A percentile compares a stretch with the other conserved stretches of the same genome.
Evolutionary conservation across 1,140 invertebrate genomes (phyloP).

Genomic region (Leptoteleia sp.): DNA sequence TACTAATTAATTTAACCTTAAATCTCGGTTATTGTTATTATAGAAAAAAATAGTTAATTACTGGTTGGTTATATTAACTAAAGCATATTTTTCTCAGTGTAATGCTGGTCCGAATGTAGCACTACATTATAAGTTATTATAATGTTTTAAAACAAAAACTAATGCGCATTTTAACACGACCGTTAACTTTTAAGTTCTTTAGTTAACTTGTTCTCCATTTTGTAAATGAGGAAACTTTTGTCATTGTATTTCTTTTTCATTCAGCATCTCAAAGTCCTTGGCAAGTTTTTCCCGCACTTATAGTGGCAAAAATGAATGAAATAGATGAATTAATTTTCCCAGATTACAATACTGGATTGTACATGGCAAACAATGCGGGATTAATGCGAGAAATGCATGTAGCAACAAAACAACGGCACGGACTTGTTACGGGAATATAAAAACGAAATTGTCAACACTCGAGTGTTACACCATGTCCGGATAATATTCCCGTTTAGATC

Average conservation of each 20-base stretch:
- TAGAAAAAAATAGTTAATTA: no score
- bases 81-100: no score
- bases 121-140: slow-evolving; percentile 7
- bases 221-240: slow-evolving; percentile 54
- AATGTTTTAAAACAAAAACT: slow-evolving; percentile 43
- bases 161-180: slow-evolving; percentile 42
- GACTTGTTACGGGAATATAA: no score
- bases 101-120: not conserved
- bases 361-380: not conserved
- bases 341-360: slow-evolving; percentile 11
- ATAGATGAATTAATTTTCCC: slow-evolving; percentile 23
- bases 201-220: slow-evolving; percentile 39
- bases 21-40: no score
- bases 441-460: not conserved
- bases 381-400: no score
- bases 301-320: slow-evolving; percentile 18
- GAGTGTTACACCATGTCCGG: slow-evolving; percentile 4
- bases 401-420: no score
- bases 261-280: slow-evolving; percentile 1
- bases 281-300: slow-evolving; percentile 11
- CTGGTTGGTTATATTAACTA: no score
- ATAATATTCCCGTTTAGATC: slow-evolving; percentile 19
- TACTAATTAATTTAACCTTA: no score
- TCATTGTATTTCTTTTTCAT: slow-evolving; percentile 37
- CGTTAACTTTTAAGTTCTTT: slow-evolving; percentile 48